Evolutionary conservation across 2,888 invertebrate species (phyloP), one percentile per base, ranked within the genome.

Genomic region (Eupithecia subfuscata): DNA sequence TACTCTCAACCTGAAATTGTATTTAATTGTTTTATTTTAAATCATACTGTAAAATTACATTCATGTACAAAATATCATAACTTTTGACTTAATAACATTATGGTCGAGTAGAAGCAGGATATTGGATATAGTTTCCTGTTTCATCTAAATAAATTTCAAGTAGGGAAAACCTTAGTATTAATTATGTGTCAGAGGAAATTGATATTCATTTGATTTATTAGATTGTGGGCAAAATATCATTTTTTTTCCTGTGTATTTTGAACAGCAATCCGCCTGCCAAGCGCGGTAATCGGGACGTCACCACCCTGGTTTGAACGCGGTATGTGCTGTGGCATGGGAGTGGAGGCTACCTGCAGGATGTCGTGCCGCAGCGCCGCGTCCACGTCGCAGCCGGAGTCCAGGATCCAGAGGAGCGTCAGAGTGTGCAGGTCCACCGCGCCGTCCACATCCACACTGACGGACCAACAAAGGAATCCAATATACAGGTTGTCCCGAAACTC

Each of bases 371-470:
- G 85, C 18, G 96, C 96, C 0, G 95, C 94, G 79, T 96, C 96
- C 1, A 96, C 95, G 76, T 95, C 95, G 81, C 96, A 95, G 0
- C 97, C 97, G 48, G 96, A 96, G 78, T 96, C 96, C 70, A 98
- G 91, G 82, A 98, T 95, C 98, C 98, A 98, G 48, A 98, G 94
- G 18, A 97, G 95, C 14, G 97, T 96, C 72, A 97, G 91, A 0
- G 97, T 97, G 85, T 97, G 97, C 0, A 95, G 92, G 78, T 97
- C 97, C 30, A 96, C n/a, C 0, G 82, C 82, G 12, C 90, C 90
- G 0, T 87, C 87, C 64, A 4, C 64, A 4, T 5, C 34, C 34
- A 37, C 37, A 37, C 67, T 40, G 18, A 18, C 48, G 8, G 8
- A 48, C 48, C 18, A 18, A 48, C 30, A 30, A 2, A n/a, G n/a